These are phyloP conservation scores for Synanceia verrucosa DNA, from an alignment of 2,797 vertebrate genomes.

Conservation along the genomic window DNA sequence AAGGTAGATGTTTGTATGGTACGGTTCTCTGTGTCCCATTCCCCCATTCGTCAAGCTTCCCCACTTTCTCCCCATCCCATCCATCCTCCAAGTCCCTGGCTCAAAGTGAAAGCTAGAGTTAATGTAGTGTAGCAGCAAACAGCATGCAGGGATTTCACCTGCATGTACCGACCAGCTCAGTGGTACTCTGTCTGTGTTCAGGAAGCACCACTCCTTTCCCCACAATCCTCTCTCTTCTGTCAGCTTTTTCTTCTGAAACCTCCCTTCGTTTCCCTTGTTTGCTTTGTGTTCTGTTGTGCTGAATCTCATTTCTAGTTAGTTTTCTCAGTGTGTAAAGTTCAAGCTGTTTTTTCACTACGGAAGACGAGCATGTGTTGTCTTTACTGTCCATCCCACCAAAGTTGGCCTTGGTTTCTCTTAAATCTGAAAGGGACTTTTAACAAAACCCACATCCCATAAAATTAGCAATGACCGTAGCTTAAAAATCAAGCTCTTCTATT, in stretches of 20 bases:
- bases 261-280: constrained; percentile 31
- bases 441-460: background rate
- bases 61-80: constrained; percentile 22
- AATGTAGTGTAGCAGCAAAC: constrained; percentile 71
- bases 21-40: constrained; percentile 16
- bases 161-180: constrained; percentile 54
- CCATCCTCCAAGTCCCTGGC: constrained; percentile 41
- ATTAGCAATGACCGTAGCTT: background rate
- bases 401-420: background rate
- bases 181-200: constrained; percentile 45
- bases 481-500: background rate
- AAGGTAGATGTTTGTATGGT: constrained; percentile 5
- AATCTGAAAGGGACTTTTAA: background rate
- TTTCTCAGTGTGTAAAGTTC: constrained; percentile 20
- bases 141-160: constrained; percentile 65
- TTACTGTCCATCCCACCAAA: background rate
- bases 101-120: constrained; percentile 62
- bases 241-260: constrained; percentile 52
- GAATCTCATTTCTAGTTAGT: constrained; percentile 43
- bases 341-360: constrained; percentile 18
- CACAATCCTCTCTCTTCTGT: constrained; percentile 23
- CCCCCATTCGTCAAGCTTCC: constrained; percentile 21
- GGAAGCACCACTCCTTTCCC: constrained; percentile 13
- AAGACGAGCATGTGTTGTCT: constrained; percentile 7
- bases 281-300: constrained; percentile 18